A percentile compares a stretch with the other conserved stretches of the same genome.
phyloP scores from a whole-genome alignment of 2,888 invertebrate species.

The Himalopsyche japonica region DNA sequence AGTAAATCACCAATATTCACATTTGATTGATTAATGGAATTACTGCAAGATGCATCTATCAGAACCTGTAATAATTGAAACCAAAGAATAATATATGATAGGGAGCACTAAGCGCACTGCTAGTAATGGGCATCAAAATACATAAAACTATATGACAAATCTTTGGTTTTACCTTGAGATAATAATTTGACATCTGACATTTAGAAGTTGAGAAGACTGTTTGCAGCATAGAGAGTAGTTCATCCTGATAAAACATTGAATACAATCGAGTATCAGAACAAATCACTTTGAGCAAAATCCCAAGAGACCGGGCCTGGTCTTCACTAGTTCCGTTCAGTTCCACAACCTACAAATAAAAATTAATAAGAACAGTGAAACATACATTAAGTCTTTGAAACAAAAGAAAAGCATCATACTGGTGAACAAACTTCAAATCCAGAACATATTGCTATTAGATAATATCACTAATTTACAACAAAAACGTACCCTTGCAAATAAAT shows the following conservation, averaged over 20 bases:
- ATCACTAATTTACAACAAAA: neutral
- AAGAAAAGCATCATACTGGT: too few relatives aligned
- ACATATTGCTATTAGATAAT: neutral
- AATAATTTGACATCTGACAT: constrained; percentile 61
- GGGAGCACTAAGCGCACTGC: too few relatives aligned
- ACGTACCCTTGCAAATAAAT: constrained; percentile 67
- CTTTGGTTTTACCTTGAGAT: constrained; percentile 56
- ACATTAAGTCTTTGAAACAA: too few relatives aligned
- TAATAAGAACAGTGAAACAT: too few relatives aligned
- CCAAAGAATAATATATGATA: neutral
- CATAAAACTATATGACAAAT: neutral
- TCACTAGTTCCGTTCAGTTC: constrained; percentile 63
- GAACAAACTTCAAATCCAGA: neutral
- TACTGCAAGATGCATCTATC: constrained; percentile 68
- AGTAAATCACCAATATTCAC: constrained; percentile 46
- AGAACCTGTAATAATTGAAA: constrained; percentile 54
- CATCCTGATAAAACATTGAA: constrained; percentile 62
- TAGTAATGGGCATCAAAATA: too few relatives aligned
- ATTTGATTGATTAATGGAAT: constrained; percentile 47
- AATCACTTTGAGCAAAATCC: constrained; percentile 62
- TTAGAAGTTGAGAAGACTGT: constrained; percentile 65
- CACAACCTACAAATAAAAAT: constrained; percentile 58
- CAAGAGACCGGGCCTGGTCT: constrained; percentile 66
- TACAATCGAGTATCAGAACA: constrained; percentile 64
- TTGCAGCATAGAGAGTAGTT: constrained; percentile 62